Conservation (phyloP, 2,113 vertebrate genomes). For the Pionites leucogaster region DNA sequence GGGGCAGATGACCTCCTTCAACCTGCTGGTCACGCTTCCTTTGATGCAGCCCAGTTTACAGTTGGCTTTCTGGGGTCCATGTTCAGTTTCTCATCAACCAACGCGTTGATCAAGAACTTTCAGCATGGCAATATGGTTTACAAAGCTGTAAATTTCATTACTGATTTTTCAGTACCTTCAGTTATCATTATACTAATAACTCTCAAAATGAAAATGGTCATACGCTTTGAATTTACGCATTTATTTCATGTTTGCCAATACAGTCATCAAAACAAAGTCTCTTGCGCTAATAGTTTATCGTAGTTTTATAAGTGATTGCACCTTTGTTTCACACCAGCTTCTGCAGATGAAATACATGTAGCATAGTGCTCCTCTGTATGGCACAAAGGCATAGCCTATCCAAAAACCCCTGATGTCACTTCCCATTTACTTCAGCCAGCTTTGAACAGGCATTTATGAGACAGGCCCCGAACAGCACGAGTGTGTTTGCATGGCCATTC, state of each 20-base stretch:
- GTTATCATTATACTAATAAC: background rate
- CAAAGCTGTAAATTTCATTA: background rate
- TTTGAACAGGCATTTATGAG: background rate
- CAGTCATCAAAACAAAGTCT: background rate
- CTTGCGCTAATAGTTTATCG: background rate
- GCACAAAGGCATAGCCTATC: background rate
- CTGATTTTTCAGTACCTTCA: background rate
- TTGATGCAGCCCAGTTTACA: background rate
- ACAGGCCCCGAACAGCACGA: background rate
- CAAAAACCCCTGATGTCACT: background rate
- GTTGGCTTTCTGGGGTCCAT: background rate
- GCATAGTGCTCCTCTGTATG: background rate
- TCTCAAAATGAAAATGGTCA: background rate
- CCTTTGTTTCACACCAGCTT: background rate
- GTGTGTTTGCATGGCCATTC: accelerated
- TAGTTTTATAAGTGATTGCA: background rate
- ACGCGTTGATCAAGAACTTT: background rate
- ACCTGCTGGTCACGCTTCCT: background rate
- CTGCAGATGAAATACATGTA: background rate
- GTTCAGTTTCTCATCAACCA: background rate
- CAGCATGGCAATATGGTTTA: background rate
- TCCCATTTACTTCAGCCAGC: background rate
- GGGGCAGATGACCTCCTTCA: background rate
- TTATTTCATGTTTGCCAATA: background rate
- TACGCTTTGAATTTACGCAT: background rate